Conservation (phyloP, 1,140 invertebrate genomes). For the Halesus radiatus region DNA sequence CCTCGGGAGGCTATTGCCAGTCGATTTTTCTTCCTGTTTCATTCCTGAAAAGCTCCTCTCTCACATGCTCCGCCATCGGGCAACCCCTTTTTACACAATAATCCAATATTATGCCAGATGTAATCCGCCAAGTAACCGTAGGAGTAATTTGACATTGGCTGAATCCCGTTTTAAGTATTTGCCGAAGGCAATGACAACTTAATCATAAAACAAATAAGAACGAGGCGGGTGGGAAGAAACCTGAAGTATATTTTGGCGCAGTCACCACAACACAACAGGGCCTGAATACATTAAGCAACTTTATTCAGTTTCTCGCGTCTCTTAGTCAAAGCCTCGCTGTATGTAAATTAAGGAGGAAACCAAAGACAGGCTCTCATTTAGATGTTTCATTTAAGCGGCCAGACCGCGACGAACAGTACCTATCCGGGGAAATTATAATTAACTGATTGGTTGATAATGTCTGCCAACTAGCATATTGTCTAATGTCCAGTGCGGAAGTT, state of each 20-base stretch:
- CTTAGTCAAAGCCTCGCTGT: constrained; percentile 37
- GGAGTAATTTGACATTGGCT: constrained; percentile 48
- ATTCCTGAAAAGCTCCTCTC: too few relatives aligned
- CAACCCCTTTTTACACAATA: constrained; percentile 39
- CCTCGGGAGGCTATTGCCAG: too few relatives aligned
- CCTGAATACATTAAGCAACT: constrained; percentile 53
- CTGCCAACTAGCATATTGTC: not conserved
- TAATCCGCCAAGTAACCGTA: constrained; percentile 38
- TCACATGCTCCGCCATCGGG: constrained; percentile 14
- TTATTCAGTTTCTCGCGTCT: constrained; percentile 51
- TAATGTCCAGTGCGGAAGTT: too few relatives aligned
- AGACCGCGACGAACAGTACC: constrained; percentile 12
- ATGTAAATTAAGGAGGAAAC: constrained; percentile 49
- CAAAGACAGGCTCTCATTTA: constrained; percentile 24
- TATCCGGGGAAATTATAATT: constrained; percentile 22
- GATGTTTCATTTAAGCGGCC: constrained; percentile 29
- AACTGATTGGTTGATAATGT: constrained; percentile 27
- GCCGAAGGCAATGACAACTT: constrained; percentile 55
- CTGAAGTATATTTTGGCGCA: not conserved
- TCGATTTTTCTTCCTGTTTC: too few relatives aligned
- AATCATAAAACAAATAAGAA: constrained; percentile 55
- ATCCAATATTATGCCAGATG: constrained; percentile 48
- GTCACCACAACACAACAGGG: constrained; percentile 38
- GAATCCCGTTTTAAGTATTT: constrained; percentile 56
- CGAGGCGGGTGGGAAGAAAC: constrained; percentile 33